phyloP scores from a whole-genome alignment of 2,888 invertebrate genomes.

The Drosophila kokeensis region DNA sequence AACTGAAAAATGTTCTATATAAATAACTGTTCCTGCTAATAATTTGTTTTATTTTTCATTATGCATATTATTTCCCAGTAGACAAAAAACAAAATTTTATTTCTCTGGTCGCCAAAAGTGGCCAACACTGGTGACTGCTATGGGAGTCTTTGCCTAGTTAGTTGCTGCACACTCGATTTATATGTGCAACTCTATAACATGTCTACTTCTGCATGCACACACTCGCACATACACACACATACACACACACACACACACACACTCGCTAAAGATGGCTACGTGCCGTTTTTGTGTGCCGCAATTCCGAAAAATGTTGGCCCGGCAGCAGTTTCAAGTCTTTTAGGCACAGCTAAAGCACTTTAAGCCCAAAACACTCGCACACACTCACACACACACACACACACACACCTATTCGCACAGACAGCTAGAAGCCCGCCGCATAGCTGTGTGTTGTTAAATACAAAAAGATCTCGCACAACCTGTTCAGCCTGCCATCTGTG shows the following conservation, averaged over 20 bases:
- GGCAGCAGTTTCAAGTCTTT: conserved; percentile 46
- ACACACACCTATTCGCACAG: conserved; percentile 1
- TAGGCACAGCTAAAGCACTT: conserved; percentile 60
- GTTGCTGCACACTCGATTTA: conserved; percentile 60
- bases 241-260: conserved; percentile 3
- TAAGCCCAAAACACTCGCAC: conserved; percentile 43
- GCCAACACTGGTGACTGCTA: conserved; percentile 7
- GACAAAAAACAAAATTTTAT: neutral
- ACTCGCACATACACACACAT: conserved; percentile 30
- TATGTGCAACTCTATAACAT: conserved; percentile 66
- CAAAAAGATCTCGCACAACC: conserved; percentile 56
- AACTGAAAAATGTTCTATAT: neutral
- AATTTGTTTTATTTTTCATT: no score
- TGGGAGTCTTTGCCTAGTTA: conserved; percentile 30
- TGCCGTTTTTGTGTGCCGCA: conserved; percentile 65
- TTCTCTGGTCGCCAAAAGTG: neutral
- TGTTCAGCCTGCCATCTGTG: conserved; percentile 31
- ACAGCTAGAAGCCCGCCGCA: conserved; percentile 10
- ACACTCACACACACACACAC: conserved; percentile 1
- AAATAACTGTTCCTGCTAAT: no score
- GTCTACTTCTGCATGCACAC: conserved; percentile 52
- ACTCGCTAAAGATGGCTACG: conserved; percentile 59
- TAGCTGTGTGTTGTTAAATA: conserved; percentile 55
- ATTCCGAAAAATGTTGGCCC: conserved; percentile 58
- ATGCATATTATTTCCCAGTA: neutral